Percentiles rank a stretch among this genome's conserved stretches.
Evolutionary conservation across 1,140 invertebrate genomes (phyloP).

Genomic region (Latrodectus geometricus): DNA sequence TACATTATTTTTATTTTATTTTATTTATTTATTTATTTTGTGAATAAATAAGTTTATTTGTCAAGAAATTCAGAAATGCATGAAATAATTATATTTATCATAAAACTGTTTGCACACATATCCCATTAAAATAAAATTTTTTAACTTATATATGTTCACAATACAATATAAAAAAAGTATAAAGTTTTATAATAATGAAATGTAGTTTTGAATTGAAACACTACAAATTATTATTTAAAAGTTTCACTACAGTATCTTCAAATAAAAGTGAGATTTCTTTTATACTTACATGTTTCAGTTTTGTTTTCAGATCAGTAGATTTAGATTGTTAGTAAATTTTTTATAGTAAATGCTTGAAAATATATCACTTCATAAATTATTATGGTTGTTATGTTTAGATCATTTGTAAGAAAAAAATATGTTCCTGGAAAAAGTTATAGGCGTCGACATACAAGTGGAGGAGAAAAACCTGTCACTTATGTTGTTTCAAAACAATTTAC

Average conservation of each 20-base stretch:
- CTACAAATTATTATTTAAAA: neutral
- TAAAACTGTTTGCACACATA: too few species aligned
- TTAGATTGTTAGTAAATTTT: neutral
- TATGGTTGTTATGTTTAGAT: constrained; percentile 14
- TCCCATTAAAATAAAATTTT: too few species aligned
- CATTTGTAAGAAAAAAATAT: constrained; percentile 51
- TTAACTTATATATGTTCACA: too few species aligned
- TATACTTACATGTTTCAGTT: neutral
- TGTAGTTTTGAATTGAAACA: neutral
- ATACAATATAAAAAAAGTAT: neutral
- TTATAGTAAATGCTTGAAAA: neutral
- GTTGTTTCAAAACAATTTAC: constrained; percentile 50
- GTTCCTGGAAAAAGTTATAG: constrained; percentile 13
- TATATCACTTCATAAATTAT: neutral
- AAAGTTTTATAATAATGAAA: neutral
- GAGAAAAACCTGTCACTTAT: constrained; percentile 19
- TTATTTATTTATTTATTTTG: too few species aligned
- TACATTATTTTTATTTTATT: too few species aligned
- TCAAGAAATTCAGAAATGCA: too few species aligned
- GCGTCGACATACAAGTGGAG: neutral
- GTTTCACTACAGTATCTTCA: neutral
- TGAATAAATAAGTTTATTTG: too few species aligned
- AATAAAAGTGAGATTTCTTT: neutral
- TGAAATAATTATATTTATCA: too few species aligned
- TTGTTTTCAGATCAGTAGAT: neutral